Evolutionary conservation across 2,888 invertebrate genomes (phyloP), one percentile per base, ranked within the genome.

Genomic region (Phasia obesa): DNA sequence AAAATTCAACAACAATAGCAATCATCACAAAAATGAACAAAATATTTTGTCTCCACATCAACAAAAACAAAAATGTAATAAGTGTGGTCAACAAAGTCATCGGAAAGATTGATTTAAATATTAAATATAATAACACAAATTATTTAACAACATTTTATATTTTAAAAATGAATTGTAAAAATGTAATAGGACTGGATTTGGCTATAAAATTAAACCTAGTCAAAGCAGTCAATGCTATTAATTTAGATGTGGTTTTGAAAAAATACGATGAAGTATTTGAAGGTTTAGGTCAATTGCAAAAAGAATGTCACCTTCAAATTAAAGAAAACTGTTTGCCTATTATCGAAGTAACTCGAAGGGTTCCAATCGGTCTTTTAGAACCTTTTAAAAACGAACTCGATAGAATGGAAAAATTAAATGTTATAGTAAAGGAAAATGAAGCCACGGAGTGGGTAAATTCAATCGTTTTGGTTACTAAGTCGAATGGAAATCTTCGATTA

Each of bases 231-330:
- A 7, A 38, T 21, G 11, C 17, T 17, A 47, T 27, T 19, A 47
- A 44, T 27, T 27, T 62, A 17, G 7, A 47, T 47, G 27, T 19
- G 2, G 47, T 47, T 17, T 35, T 59, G 19, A n/a, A 35, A 9
- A 59, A 59, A 38, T 59, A 47, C n/a, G 47, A n/a, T 47, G 47
- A 62, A 25, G 62, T 62, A 47, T 62, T 60, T 60, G 44, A 60
- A 21, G 60, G 60, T 35, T 38, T 78, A 35, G 70, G 64, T 38
- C 47, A 70, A 47, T 47, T 78, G n/a, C 27, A 71, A 57, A 69
- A 62, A 27, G 47, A 47, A 19, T 62, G 62, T 67, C 57, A 71
- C 44, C 53, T 77, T 25, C 49, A 62, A 19, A 23, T 73, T 38
- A 73, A 53, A 62, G 70, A 60, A 53, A 62, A 62, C 53, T 42